Evolutionary conservation across 2,113 vertebrate genomes (phyloP).

Genomic region (Muntiacus muntjak): DNA sequence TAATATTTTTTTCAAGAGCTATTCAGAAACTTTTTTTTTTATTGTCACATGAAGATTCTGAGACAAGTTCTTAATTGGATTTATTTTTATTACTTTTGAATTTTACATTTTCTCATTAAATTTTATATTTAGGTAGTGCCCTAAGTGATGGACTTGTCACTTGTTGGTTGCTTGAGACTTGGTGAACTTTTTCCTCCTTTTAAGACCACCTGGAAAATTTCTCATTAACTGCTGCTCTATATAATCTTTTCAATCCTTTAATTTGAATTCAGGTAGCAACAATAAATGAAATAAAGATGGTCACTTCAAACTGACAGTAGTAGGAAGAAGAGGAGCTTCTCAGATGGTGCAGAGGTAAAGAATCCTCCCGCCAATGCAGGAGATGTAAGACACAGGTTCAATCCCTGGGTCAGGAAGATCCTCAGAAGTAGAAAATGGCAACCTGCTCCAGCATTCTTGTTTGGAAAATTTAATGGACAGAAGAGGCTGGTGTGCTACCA

Average conservation of each 20-base stretch:
- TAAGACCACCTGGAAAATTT: not conserved
- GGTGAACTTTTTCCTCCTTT: not conserved
- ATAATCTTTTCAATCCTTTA: not conserved
- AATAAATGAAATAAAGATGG: not conserved
- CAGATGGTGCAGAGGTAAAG: not conserved
- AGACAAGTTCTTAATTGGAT: not conserved
- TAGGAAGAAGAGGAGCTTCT: not conserved
- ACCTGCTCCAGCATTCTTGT: not conserved
- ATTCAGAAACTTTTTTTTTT: not conserved
- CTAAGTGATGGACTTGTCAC: not conserved
- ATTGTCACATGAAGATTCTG: not conserved
- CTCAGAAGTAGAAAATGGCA: not conserved
- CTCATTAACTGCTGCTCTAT: not conserved
- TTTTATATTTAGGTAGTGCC: not conserved
- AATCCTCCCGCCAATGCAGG: not conserved
- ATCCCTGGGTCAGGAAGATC: not conserved
- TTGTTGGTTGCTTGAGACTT: not conserved
- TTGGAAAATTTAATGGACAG: not conserved
- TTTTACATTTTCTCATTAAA: not conserved
- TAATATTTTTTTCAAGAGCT: not conserved
- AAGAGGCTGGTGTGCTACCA: not conserved
- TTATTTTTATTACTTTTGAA: not conserved
- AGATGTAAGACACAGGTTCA: not conserved
- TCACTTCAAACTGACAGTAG: not conserved
- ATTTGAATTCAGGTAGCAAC: not conserved